Conservation (phyloP, 2,888 invertebrate genomes). For the Odontothrips loti region DNA sequence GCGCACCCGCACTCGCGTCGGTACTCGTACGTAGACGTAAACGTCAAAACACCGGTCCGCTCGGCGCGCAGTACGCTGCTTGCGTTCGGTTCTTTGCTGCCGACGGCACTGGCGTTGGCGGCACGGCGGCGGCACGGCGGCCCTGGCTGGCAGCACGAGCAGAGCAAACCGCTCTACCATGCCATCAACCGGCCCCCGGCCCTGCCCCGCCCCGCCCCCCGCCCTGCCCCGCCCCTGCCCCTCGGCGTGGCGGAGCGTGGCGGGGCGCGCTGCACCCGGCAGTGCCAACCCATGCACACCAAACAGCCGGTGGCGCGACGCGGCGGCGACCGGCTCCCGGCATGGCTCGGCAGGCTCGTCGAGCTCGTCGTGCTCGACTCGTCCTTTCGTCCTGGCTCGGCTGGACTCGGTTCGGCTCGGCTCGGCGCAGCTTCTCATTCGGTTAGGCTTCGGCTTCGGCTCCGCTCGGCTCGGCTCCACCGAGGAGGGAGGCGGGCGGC, state of each 20-base stretch:
- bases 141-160: not conserved
- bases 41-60: too few relatives aligned
- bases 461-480: not conserved
- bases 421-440: too few relatives aligned
- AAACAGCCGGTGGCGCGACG: not conserved
- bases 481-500: not conserved
- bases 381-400: not conserved
- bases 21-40: too few relatives aligned
- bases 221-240: not conserved
- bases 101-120: not conserved
- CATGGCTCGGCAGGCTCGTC: too few relatives aligned
- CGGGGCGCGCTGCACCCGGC: conserved; percentile 4
- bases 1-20: not conserved
- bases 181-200: not conserved
- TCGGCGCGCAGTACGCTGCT: too few relatives aligned
- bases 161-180: not conserved
- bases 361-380: too few relatives aligned
- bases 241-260: not conserved
- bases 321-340: too few relatives aligned
- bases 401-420: not conserved
- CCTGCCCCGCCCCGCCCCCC: not conserved
- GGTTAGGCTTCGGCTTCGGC: not conserved
- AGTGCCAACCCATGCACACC: conserved; percentile 20
- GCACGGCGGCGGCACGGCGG: not conserved
- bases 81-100: too few relatives aligned